A percentile compares a stretch with the other conserved stretches of the same genome.
These are phyloP conservation scores for Bubo bubo DNA, from an alignment of 2,113 vertebrate genomes.

Conservation along the genomic window DNA sequence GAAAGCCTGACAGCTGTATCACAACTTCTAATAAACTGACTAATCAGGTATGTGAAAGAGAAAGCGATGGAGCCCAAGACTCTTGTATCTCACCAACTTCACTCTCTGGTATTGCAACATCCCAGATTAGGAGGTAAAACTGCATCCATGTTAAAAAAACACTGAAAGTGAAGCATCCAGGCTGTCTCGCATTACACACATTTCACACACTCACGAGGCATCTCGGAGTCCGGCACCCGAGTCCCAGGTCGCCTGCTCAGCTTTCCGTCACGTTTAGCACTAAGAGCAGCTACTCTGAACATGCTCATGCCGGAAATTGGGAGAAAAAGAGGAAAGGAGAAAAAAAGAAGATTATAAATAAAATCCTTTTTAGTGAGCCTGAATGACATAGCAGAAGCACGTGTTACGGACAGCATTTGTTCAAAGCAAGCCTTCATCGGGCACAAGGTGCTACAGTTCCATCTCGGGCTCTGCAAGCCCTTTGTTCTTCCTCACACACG, in stretches of 20 bases:
- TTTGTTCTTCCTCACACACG: neutral
- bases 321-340: neutral
- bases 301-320: fast-evolving
- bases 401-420: neutral
- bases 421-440: neutral
- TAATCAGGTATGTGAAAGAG: neutral
- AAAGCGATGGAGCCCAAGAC: neutral
- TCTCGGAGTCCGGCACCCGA: neutral
- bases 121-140: neutral
- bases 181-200: neutral
- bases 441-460: neutral
- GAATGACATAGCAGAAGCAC: neutral
- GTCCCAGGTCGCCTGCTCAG: neutral
- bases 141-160: neutral
- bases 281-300: neutral
- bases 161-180: neutral
- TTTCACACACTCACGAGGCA: neutral
- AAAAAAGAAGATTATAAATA: neutral
- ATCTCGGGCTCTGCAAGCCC: neutral
- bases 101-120: neutral
- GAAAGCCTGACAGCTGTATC: neutral
- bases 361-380: neutral
- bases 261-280: neutral
- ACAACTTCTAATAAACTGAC: fast-evolving
- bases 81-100: neutral